Evolutionary conservation across 1,140 invertebrate species (phyloP).

Genomic region (Mycetomoellerius zeteki): DNA sequence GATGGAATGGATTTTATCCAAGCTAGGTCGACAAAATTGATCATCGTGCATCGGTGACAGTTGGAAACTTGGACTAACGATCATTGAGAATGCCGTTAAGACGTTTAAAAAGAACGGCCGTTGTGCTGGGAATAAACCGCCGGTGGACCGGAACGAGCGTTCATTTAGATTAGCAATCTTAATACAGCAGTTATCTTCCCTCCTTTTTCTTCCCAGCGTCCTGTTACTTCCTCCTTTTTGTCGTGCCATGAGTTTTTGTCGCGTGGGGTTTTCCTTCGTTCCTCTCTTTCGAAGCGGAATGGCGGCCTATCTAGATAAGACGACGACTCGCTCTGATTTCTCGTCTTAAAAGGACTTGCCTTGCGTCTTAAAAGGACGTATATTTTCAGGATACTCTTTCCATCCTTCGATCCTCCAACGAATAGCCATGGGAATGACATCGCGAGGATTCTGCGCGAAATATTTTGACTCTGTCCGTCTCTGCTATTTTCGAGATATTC

Average conservation of each 20-base stretch:
- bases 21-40: conserved; percentile 3
- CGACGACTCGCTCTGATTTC: conserved; percentile 69
- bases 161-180: conserved; percentile 79
- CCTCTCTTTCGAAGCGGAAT: conserved; percentile 64
- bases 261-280: conserved; percentile 57
- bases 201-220: conserved; percentile 35
- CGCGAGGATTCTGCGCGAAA: conserved; percentile 1
- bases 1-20: conserved; percentile 13
- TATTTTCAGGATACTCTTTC: conserved; percentile 36
- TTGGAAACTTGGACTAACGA: conserved; percentile 54
- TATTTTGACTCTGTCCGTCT: conserved; percentile 15
- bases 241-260: conserved; percentile 69
- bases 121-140: conserved; percentile 63
- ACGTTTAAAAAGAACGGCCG: conserved; percentile 66
- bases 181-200: conserved; percentile 75
- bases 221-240: conserved; percentile 34
- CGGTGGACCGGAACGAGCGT: conserved; percentile 75
- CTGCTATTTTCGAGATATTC: neutral
- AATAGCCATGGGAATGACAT: neutral
- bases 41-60: neutral
- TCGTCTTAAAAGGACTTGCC: conserved; percentile 63
- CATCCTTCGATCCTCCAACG: neutral
- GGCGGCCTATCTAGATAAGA: conserved; percentile 74
- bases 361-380: conserved; percentile 63
- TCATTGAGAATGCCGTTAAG: conserved; percentile 68